A percentile compares a stretch with the other conserved stretches of the same genome.
Conservation (phyloP, 2,888 invertebrate species). For the Pharmacophagus antenor region DNA sequence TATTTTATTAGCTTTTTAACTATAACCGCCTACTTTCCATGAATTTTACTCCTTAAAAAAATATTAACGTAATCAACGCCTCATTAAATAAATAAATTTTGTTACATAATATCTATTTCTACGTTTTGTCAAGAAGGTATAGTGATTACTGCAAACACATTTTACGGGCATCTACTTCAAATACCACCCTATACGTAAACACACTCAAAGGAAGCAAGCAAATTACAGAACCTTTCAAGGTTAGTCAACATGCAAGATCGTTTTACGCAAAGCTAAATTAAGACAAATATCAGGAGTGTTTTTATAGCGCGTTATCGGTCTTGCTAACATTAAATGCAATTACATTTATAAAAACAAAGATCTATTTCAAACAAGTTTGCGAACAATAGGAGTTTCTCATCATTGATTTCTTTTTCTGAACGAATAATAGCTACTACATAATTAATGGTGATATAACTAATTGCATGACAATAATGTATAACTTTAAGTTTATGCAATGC, state of each 20-base stretch:
- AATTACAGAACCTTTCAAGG: conserved; percentile 54
- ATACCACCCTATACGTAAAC: conserved; percentile 55
- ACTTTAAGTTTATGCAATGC: too few relatives aligned
- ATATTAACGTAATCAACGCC: background rate
- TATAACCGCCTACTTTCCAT: too few relatives aligned
- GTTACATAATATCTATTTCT: background rate
- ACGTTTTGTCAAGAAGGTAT: conserved; percentile 2
- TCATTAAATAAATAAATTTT: background rate
- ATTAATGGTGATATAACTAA: too few relatives aligned
- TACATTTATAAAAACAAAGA: background rate
- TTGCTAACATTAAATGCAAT: background rate
- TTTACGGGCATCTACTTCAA: conserved; percentile 47
- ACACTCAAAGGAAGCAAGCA: conserved; percentile 46
- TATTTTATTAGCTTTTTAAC: too few relatives aligned
- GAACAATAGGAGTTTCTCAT: background rate
- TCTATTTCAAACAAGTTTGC: background rate
- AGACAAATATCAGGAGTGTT: conserved; percentile 45
- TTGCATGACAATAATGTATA: too few relatives aligned
- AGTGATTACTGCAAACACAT: conserved; percentile 42
- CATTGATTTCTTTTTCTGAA: too few relatives aligned
- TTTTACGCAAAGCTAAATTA: conserved; percentile 61
- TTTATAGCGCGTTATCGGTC: conserved; percentile 36
- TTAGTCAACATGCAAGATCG: conserved; percentile 58
- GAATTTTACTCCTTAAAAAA: too few relatives aligned
- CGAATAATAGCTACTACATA: too few relatives aligned